Base-by-base conservation (phyloP, 2,113 vertebrate genomes). In the Atrichornis clamosus region DNA sequence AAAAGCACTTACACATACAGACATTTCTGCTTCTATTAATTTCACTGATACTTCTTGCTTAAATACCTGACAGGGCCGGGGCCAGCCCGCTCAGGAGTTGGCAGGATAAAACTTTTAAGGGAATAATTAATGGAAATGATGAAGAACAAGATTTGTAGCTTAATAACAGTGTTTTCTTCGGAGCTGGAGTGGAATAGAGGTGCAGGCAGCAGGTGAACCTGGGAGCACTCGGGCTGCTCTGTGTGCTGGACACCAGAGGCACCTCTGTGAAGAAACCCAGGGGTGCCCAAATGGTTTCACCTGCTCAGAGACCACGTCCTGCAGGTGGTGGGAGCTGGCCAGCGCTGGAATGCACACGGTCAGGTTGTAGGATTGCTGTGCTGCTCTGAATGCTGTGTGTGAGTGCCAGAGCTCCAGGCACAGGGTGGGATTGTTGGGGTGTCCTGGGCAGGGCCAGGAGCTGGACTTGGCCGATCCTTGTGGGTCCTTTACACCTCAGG, bases 261-360 rank as follows among this genome's bases (percentile, higher is more conserved):
- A 4, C 28, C 44, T 33, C 20, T n/a, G 1, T 6, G 33, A 58
- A 11, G 6, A 9, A 9, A 3, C 21, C 3, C 16, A 47, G 41
- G 0, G 4, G 24, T 64, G 50, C 10, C 58, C 56, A 15, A 1
- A 8, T 0, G 12, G 12, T 9, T 60, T n/a, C 5, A 15, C 35
- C 62, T n/a, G 3, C 41, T 41, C 37, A 22, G 35, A 52, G 37
- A 10, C 11, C 53, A 3, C 1, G 0, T 22, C 41, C 75, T 30
- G 70, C 62, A 10, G 37, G 32, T n/a, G 60, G 6, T 65, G 35
- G 89, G 4, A 2, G 0, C 39, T 15, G 11, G 2, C 0, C 20
- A 6, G 75, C 37, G 4, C 1, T 37, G 14, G 20, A 26, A 14
- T 10, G 49, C 46, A 0, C 64, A 7, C 28, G 13, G 2, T 7